Percentiles rank a stretch among this genome's conserved stretches.
Conservation (phyloP, 2,797 vertebrate species). For the Telmatherina bonti region DNA sequence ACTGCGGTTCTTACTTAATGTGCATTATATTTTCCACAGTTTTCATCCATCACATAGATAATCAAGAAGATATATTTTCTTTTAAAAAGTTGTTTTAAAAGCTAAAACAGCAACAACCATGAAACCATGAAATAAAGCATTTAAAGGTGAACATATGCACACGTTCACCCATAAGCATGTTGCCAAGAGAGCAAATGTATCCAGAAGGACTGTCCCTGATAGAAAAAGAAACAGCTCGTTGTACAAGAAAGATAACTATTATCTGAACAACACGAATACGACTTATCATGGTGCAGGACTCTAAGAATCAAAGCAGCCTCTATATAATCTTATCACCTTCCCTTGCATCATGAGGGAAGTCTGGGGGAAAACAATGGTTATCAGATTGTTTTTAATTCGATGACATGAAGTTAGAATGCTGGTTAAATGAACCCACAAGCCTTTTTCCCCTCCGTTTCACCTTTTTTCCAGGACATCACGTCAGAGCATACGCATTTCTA, state of each 20-base stretch:
- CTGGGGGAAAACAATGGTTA: slow-evolving; percentile 66
- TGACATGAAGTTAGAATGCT: slow-evolving; percentile 52
- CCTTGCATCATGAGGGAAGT: slow-evolving; percentile 63
- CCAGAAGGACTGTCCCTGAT: slow-evolving; percentile 28
- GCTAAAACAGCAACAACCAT: not conserved
- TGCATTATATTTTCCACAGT: slow-evolving; percentile 38
- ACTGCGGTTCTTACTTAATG: slow-evolving; percentile 16
- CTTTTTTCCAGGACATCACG: not conserved
- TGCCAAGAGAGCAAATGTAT: not conserved
- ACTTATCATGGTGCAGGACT: slow-evolving; percentile 52
- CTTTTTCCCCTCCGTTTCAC: slow-evolving; percentile 26
- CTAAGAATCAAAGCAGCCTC: slow-evolving; percentile 59
- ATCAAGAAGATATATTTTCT: not conserved
- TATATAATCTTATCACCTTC: slow-evolving; percentile 71
- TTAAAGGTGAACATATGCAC: not conserved
- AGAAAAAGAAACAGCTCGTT: slow-evolving; percentile 63
- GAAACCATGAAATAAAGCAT: not conserved
- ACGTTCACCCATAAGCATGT: not conserved
- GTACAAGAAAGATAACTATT: slow-evolving; percentile 36
- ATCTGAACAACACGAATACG: slow-evolving; percentile 63
- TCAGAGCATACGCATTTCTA: slow-evolving; percentile 6
- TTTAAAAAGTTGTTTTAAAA: not conserved
- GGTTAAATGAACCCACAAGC: slow-evolving; percentile 30
- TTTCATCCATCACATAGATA: not conserved
- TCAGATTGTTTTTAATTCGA: slow-evolving; percentile 57